These are phyloP conservation scores for Oscheius sp. DNA, from an alignment of 1,140 invertebrate species.

Conservation along the genomic window DNA sequence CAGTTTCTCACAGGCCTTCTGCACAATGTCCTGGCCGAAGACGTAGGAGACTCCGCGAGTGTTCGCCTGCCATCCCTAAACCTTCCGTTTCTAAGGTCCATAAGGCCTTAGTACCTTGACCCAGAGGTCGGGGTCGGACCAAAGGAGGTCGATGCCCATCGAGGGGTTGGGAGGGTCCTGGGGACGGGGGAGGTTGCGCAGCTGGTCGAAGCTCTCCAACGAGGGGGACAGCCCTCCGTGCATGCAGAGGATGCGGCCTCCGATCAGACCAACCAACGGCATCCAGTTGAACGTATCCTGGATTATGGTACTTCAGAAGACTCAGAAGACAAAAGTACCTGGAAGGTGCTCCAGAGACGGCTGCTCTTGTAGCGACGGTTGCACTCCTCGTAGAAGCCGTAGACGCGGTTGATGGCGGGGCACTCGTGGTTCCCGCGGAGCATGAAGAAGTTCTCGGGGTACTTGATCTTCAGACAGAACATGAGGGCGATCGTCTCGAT, in stretches of 20 bases:
- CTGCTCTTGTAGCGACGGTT: constrained; percentile 65
- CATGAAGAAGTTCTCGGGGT: constrained; percentile 69
- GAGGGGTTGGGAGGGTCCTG: constrained; percentile 33
- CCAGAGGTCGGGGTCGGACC: constrained; percentile 80
- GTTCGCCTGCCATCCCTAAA: constrained; percentile 66
- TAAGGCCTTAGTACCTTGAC: constrained; percentile 55
- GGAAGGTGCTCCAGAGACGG: constrained; percentile 65
- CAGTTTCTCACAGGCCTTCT: constrained; percentile 26
- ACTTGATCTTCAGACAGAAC: constrained; percentile 67
- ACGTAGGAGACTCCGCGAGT: constrained; percentile 64
- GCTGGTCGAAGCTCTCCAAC: constrained; percentile 65
- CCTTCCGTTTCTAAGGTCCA: background rate
- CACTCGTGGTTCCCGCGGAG: constrained; percentile 67
- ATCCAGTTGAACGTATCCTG: constrained; percentile 63
- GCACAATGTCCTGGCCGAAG: constrained; percentile 43
- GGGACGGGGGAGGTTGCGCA: constrained; percentile 57
- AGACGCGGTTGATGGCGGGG: constrained; percentile 68
- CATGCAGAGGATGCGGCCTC: constrained; percentile 81
- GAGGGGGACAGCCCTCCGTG: constrained; percentile 79
- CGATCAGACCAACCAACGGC: constrained; percentile 75
- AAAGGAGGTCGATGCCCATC: constrained; percentile 76
- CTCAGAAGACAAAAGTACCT: background rate
- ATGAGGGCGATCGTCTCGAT: constrained; percentile 66
- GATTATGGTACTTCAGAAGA: background rate
- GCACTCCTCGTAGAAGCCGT: constrained; percentile 70